Base-by-base conservation (phyloP, 1,140 invertebrate genomes). In the Lucilia cuprina region DNA sequence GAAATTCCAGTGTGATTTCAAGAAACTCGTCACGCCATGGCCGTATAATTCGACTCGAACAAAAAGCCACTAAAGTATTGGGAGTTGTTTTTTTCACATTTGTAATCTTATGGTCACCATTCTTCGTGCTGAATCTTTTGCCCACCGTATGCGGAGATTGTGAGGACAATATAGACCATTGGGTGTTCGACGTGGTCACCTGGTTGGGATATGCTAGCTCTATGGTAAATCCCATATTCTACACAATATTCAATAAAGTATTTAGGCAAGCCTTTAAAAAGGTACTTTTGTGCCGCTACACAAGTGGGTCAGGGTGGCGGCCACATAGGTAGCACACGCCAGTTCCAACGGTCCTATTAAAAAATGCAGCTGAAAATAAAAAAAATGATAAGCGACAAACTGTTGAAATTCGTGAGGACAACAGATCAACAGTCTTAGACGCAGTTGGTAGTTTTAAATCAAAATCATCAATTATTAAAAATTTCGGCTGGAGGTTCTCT, bases 11-110 rank as follows among this genome's bases (percentile, higher is more conserved):
- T 89, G 95, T 96, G 2, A 94, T 96, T 19, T 96, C 95, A 14
- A 91, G 95, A 34, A 96, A 95, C 85, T 96, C 95, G 1, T 96
- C 95, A 5, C 92, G 96, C 0, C 96, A 97, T 87, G 96, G 96
- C 0, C 91, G 96, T 30, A 97, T 96, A 84, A 94, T 97, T 75
- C 92, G 95, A 0, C 91, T 97, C 49, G 97, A 98, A 89, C 97
- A 98, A 88, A 98, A 98, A 89, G 97, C 97, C 0, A 98, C 97
- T n/a, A 97, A 98, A 92, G 97, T 98, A 1, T 91, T 98, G 7
- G 97, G 97, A 1, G 95, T 98, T 0, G 96, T 98, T 0, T 98
- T 98, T 91, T 97, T 97, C 89, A 97, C 96, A 0, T 98, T 98
- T 90, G 97, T 98, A 1, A 94, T 98, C 14, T 93, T 98, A 10